phyloP scores from a whole-genome alignment of 2,888 invertebrate species.

The Napeogenes sylphis region DNA sequence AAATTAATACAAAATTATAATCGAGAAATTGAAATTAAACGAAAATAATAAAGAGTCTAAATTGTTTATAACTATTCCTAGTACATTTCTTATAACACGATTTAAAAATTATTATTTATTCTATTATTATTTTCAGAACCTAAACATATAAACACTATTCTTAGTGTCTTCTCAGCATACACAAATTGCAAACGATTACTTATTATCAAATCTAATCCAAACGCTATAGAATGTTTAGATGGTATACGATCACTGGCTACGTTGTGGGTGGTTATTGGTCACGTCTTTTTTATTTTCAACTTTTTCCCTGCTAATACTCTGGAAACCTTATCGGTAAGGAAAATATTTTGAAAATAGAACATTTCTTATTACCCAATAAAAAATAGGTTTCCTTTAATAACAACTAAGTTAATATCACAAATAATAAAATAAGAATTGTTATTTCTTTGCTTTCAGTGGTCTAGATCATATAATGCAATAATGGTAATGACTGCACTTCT shows the following conservation, averaged over 20 bases:
- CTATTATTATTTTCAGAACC: slow-evolving; percentile 37
- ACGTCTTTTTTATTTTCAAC: slow-evolving; percentile 38
- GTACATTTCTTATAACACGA: too few relatives aligned
- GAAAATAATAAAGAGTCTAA: too few relatives aligned
- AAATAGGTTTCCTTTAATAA: too few relatives aligned
- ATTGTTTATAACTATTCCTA: too few relatives aligned
- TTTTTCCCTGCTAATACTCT: slow-evolving; percentile 12
- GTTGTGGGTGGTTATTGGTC: slow-evolving; percentile 62
- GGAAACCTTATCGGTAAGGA: slow-evolving; percentile 6
- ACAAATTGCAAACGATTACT: slow-evolving; percentile 13
- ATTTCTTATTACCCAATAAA: too few relatives aligned
- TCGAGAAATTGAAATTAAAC: too few relatives aligned
- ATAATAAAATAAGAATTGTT: slow-evolving; percentile 18
- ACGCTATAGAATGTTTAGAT: slow-evolving; percentile 54
- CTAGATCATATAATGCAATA: slow-evolving; percentile 34
- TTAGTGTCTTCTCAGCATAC: slow-evolving; percentile 18
- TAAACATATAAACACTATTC: slow-evolving; percentile 29
- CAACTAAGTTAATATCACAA: too few relatives aligned
- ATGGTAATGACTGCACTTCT: slow-evolving; percentile 49
- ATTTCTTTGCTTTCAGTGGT: slow-evolving; percentile 40
- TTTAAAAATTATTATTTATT: too few relatives aligned
- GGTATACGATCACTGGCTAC: slow-evolving; percentile 61
- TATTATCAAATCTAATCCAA: slow-evolving; percentile 33
- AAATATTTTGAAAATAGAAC: too few relatives aligned
- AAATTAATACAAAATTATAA: too few relatives aligned